Base-by-base conservation (phyloP, 2,888 invertebrate species). In the Mythimna albipuncta region DNA sequence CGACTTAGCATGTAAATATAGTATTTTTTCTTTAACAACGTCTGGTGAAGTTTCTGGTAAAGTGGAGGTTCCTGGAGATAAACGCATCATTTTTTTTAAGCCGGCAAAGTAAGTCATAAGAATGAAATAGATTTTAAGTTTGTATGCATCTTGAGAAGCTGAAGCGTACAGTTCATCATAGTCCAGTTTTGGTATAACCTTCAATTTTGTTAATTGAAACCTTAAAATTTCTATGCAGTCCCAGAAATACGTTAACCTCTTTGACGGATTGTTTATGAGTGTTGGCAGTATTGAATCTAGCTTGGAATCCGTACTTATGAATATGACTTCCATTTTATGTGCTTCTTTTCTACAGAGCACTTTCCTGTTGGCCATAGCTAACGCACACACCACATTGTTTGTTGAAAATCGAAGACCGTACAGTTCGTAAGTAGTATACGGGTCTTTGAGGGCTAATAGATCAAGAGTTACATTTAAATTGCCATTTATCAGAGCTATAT, bases 171-270 rank as follows among this genome's bases (percentile, higher is more conserved):
- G 77, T 35, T 85, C 63, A 9, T 84, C 61, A 55, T 86, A 93
- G 69, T 94, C 89, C 32, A 92, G 64, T 9, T 75, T 61, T 1
- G 95, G 95, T 38, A 94, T 73, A 9, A 75, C 75, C 77, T 91
- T 95, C 3, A 85, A 72, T 84, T 94, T 96, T 47, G 91, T 86
- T 7, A 88, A 85, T 84, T 90, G 93, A 68, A 89, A 94, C 69
- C 95, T 83, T 4, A 95, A 64, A 5, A 92, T 57, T 88, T 94
- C 94, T 64, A 96, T 83, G 6, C 91, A 91, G 78, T 96, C 96
- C 93, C 93, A 94, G 64, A 91, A 85, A 47, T 91, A 55, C 2
- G 90, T 91, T 5, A 96, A 83, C 70, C 82, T 89, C 75, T 89
- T 89, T 44, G 89, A 81, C 0, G 93, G 91, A 79, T 95, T 96